phyloP scores from a whole-genome alignment of 2,888 invertebrate species.

The Saturnia pavonia region DNA sequence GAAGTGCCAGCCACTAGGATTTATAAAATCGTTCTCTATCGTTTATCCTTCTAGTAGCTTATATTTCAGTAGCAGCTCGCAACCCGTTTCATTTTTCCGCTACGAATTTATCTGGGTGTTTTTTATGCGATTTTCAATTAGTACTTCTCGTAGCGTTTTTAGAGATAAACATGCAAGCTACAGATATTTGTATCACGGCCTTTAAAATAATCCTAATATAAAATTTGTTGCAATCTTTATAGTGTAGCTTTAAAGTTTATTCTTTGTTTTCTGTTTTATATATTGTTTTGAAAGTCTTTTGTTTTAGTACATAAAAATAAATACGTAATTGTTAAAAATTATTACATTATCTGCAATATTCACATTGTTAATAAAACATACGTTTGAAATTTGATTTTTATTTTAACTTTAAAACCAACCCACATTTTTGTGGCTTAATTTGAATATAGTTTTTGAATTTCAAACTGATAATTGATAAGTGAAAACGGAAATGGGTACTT shows the following conservation, averaged over 20 bases:
- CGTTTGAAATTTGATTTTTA: conserved; percentile 14
- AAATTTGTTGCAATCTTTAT: no score
- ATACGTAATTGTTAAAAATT: neutral
- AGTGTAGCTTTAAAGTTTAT: neutral
- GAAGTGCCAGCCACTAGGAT: neutral
- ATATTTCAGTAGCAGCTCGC: neutral
- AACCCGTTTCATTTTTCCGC: neutral
- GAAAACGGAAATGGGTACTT: no score
- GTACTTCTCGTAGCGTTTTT: neutral
- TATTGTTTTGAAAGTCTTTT: neutral
- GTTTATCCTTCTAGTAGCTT: neutral
- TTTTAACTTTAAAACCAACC: conserved; percentile 1
- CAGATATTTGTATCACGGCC: neutral
- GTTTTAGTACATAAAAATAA: neutral
- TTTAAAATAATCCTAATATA: neutral
- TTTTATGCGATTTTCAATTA: neutral
- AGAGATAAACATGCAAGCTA: neutral
- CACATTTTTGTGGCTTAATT: no score
- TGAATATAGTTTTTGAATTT: no score
- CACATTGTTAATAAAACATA: conserved; percentile 12
- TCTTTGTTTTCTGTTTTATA: neutral
- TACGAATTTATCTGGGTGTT: neutral
- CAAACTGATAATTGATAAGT: no score
- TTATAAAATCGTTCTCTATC: neutral
- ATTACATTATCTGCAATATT: neutral